phyloP scores from a whole-genome alignment of 1,140 invertebrate species.

The Episyrphus balteatus region DNA sequence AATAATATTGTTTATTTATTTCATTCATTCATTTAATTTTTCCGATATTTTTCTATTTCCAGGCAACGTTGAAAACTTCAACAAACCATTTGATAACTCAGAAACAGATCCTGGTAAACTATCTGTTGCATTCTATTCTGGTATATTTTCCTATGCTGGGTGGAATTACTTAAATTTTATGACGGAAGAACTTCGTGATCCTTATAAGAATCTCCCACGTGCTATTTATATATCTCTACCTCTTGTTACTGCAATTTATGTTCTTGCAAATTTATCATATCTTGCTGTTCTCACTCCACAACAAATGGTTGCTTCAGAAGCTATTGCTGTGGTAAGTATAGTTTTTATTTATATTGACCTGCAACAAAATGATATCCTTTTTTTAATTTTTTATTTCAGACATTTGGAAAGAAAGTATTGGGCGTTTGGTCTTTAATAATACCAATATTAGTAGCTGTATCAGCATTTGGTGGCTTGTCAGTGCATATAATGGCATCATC shows the following conservation, averaged over 20 bases:
- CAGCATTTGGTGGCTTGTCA: slow-evolving; percentile 74
- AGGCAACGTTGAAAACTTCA: slow-evolving; percentile 59
- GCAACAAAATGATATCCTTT: not conserved
- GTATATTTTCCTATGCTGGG: slow-evolving; percentile 93
- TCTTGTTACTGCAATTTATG: slow-evolving; percentile 82
- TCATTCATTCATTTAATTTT: slow-evolving; percentile 14
- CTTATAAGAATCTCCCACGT: slow-evolving; percentile 85
- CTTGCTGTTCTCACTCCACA: slow-evolving; percentile 76
- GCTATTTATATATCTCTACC: slow-evolving; percentile 91
- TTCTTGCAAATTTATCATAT: slow-evolving; percentile 88
- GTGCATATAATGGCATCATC: slow-evolving; percentile 86
- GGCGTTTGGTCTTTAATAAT: slow-evolving; percentile 66
- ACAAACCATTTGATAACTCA: slow-evolving; percentile 66
- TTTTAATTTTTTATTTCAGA: slow-evolving; percentile 42
- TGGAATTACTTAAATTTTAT: slow-evolving; percentile 96
- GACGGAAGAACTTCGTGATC: slow-evolving; percentile 90
- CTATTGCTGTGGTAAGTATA: slow-evolving; percentile 83
- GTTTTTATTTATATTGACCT: not conserved
- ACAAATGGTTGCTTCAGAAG: slow-evolving; percentile 74
- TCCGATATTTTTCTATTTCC: not conserved
- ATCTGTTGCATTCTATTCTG: slow-evolving; percentile 86
- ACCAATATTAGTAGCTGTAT: slow-evolving; percentile 74
- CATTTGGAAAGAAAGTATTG: slow-evolving; percentile 65
- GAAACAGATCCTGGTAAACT: slow-evolving; percentile 70
- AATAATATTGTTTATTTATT: slow-evolving; percentile 8